Conservation (phyloP, 2,797 vertebrate species). For the Brachyalestes nurse region DNA sequence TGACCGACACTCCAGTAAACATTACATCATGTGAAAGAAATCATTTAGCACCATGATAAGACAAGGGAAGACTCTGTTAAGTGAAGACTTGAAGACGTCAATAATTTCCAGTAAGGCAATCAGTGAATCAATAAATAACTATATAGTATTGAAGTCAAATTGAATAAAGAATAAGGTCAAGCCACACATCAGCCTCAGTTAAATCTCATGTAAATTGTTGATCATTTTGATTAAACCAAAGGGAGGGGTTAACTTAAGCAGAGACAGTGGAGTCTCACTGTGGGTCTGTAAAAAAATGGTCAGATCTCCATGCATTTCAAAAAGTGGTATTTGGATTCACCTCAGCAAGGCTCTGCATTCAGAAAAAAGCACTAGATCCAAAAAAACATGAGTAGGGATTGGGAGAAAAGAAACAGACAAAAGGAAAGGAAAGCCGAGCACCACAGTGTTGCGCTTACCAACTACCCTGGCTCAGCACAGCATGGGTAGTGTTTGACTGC, state of each 20-base stretch:
- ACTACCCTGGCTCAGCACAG: slow-evolving; percentile 41
- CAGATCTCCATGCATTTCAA: slow-evolving; percentile 17
- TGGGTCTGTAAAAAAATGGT: background rate
- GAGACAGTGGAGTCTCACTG: background rate
- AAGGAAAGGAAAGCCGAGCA: slow-evolving; percentile 56
- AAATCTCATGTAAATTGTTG: slow-evolving; percentile 21
- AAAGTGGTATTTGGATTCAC: slow-evolving; percentile 41
- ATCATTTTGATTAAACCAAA: slow-evolving; percentile 1
- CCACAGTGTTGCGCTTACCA: slow-evolving; percentile 67
- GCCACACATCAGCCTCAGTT: background rate
- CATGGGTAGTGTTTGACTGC: slow-evolving; percentile 45
- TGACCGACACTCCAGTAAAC: background rate
- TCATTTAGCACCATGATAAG: background rate
- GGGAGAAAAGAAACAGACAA: slow-evolving; percentile 46
- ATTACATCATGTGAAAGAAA: slow-evolving; percentile 21
- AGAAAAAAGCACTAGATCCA: slow-evolving; percentile 36
- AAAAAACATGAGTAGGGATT: slow-evolving; percentile 33
- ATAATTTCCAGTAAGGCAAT: slow-evolving; percentile 35
- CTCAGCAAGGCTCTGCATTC: slow-evolving; percentile 40
- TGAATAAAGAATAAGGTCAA: slow-evolving; percentile 30
- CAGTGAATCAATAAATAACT: slow-evolving; percentile 25
- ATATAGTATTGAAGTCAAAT: slow-evolving; percentile 5
- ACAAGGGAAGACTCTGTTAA: slow-evolving; percentile 13
- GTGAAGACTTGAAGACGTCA: slow-evolving; percentile 14
- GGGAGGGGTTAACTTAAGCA: background rate